These are phyloP conservation scores for Acanthosoma haemorrhoidale DNA, from an alignment of 2,888 invertebrate genomes.

Conservation along the genomic window DNA sequence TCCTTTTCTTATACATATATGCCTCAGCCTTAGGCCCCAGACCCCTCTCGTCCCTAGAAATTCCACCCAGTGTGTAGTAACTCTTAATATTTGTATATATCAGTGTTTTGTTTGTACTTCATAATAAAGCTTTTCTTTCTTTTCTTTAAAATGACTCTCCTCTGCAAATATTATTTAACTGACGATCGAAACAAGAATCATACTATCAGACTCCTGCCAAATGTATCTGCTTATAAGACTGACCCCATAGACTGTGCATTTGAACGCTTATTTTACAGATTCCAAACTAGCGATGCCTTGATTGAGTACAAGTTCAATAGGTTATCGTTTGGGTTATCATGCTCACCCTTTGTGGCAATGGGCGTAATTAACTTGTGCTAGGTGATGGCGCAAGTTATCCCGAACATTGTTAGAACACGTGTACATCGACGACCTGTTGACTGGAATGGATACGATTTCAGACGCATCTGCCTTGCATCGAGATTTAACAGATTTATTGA, in stretches of 20 bases:
- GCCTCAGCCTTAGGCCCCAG: too few species aligned
- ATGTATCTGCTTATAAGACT: background rate
- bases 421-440: background rate
- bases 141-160: too few species aligned
- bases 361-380: too few species aligned
- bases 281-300: background rate
- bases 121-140: too few species aligned
- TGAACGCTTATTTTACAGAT: background rate
- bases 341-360: background rate
- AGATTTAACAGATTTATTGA: background rate
- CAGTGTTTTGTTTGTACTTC: too few species aligned
- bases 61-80: too few species aligned
- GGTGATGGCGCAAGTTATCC: background rate
- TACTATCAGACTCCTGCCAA: background rate
- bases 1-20: too few species aligned
- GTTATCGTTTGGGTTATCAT: background rate
- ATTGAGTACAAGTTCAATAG: background rate
- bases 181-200: too few species aligned
- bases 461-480: background rate
- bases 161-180: too few species aligned
- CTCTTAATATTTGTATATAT: too few species aligned
- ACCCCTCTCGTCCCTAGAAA: too few species aligned
- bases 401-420: background rate
- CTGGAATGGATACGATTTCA: background rate
- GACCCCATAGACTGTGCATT: too few species aligned